phyloP scores from a whole-genome alignment of 2,888 invertebrate genomes.

The Hypercompe scribonia region DNA sequence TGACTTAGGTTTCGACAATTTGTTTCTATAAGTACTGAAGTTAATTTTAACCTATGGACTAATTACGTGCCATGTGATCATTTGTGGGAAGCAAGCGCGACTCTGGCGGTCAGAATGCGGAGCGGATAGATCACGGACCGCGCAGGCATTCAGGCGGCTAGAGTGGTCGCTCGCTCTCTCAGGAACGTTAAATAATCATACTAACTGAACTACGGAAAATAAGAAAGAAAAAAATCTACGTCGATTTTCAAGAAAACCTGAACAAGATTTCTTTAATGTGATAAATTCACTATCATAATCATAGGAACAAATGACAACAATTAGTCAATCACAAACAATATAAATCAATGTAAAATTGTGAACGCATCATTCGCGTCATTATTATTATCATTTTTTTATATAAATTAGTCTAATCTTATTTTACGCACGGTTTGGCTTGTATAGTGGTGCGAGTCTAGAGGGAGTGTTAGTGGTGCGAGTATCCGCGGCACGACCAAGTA shows the following conservation, averaged over 20 bases:
- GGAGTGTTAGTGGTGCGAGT: slow-evolving; percentile 72
- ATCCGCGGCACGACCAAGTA: slow-evolving; percentile 60
- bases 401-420: slow-evolving; percentile 71
- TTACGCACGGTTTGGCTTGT: slow-evolving; percentile 84
- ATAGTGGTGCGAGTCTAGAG: slow-evolving; percentile 83
- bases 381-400: slow-evolving; percentile 51
- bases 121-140: slow-evolving; percentile 2
- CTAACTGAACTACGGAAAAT: slow-evolving; percentile 70
- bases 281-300: slow-evolving; percentile 78
- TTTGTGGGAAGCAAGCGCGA: slow-evolving; percentile 62
- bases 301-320: slow-evolving; percentile 85
- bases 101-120: slow-evolving; percentile 54
- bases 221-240: slow-evolving; percentile 75
- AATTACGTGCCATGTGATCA: slow-evolving; percentile 79
- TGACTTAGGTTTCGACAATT: slow-evolving; percentile 87
- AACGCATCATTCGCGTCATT: slow-evolving; percentile 78
- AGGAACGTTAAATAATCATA: slow-evolving; percentile 72
- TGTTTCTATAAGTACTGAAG: slow-evolving; percentile 85
- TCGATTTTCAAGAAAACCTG: slow-evolving; percentile 85
- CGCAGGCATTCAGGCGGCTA: slow-evolving; percentile 46
- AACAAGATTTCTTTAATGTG: slow-evolving; percentile 74
- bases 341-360: slow-evolving; percentile 79
- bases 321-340: slow-evolving; percentile 83
- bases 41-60: slow-evolving; percentile 79
- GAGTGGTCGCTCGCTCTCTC: slow-evolving; percentile 58